phyloP scores from a whole-genome alignment of 1,140 invertebrate genomes.

The Drosophila biarmipes region DNA sequence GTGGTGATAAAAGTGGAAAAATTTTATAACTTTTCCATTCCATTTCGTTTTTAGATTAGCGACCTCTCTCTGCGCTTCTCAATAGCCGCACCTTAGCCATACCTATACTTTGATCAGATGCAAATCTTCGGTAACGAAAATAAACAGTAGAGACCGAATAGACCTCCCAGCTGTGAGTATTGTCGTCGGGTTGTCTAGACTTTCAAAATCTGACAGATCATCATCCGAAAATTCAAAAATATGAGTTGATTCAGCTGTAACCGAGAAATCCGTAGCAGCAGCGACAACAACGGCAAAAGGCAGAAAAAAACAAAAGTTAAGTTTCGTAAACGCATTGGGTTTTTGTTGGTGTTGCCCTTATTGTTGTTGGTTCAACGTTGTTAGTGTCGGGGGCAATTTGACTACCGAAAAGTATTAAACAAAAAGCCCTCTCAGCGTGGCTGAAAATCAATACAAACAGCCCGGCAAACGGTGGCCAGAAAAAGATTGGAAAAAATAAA shows the following conservation, averaged over 20 bases:
- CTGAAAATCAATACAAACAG: conserved; percentile 70
- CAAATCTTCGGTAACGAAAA: conserved; percentile 19
- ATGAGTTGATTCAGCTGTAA: conserved; percentile 58
- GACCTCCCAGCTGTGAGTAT: conserved; percentile 12
- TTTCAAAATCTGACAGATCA: conserved; percentile 55
- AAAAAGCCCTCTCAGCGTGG: conserved; percentile 65
- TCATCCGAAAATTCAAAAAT: conserved; percentile 54
- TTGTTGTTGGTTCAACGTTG: conserved; percentile 27
- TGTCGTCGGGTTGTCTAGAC: conserved; percentile 64
- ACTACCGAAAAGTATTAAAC: conserved; percentile 80
- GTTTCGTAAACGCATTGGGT: conserved; percentile 62
- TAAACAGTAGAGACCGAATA: conserved; percentile 5
- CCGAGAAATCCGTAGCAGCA: conserved; percentile 6
- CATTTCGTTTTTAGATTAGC: not conserved
- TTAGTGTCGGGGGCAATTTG: conserved; percentile 57
- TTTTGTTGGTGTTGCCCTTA: conserved; percentile 9
- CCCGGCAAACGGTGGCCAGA: conserved; percentile 37
- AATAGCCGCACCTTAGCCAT: conserved; percentile 1
- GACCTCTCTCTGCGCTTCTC: conserved; percentile 4
- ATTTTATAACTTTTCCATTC: not conserved
- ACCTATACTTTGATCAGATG: conserved; percentile 34
- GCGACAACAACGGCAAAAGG: conserved; percentile 12
- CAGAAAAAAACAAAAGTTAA: conserved; percentile 19
- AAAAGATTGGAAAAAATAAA: conserved; percentile 31
- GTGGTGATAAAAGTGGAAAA: not conserved